Percentiles rank a stretch among this genome's conserved stretches.
phyloP scores from a whole-genome alignment of 2,113 vertebrate genomes.

The Terrapene triunguis region DNA sequence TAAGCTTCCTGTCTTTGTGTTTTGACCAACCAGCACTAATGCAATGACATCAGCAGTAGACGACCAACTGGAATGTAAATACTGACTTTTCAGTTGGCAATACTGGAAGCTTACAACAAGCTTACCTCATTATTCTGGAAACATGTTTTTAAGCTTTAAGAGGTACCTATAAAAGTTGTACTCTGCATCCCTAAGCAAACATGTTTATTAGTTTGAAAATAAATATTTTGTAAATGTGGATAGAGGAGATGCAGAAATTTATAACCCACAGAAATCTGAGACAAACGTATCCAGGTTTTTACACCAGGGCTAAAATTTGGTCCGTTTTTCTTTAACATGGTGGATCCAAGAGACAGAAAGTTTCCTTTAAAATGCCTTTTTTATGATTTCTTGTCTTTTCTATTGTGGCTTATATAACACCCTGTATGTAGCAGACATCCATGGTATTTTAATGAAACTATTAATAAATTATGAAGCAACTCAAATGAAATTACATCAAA shows the following conservation, averaged over 20 bases:
- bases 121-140: neutral
- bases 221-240: neutral
- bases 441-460: conserved; percentile 84
- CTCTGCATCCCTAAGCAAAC: neutral
- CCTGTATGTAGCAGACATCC: conserved; percentile 62
- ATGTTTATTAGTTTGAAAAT: neutral
- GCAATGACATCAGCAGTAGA: neutral
- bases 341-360: neutral
- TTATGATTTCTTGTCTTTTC: neutral
- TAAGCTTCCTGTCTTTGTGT: conserved; percentile 29
- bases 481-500: conserved; percentile 88
- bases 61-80: neutral
- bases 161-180: neutral
- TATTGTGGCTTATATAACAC: conserved; percentile 3
- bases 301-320: neutral
- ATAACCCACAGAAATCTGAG: neutral
- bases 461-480: conserved; percentile 89
- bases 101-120: neutral
- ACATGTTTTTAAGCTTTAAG: neutral
- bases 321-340: neutral
- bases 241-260: neutral
- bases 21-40: conserved; percentile 22
- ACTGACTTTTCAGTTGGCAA: neutral
- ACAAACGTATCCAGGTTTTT: neutral
- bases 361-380: neutral